Evolutionary conservation across 2,113 vertebrate species (phyloP).

Genomic region (Bungarus multicinctus): DNA sequence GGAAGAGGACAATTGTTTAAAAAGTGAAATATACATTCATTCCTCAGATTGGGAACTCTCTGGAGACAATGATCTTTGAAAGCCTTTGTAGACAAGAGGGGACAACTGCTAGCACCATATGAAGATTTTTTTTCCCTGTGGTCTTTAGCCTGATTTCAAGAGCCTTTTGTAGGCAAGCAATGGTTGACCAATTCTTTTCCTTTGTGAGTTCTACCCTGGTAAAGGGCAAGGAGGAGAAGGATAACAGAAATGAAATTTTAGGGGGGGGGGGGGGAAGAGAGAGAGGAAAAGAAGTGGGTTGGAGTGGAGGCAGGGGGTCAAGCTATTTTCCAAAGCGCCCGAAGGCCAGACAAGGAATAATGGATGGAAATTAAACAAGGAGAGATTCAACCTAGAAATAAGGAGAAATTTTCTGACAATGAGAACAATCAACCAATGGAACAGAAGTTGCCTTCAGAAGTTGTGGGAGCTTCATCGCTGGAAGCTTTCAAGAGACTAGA

Average conservation of each 20-base stretch:
- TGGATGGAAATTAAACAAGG: no score
- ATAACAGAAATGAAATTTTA: neutral
- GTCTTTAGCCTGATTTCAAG: neutral
- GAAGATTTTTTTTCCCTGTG: neutral
- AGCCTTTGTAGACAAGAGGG: neutral
- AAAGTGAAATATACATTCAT: neutral
- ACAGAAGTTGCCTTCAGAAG: no score
- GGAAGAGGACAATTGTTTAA: neutral
- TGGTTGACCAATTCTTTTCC: neutral
- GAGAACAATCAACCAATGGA: no score
- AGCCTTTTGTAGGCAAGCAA: neutral
- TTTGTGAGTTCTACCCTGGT: neutral
- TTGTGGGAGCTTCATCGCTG: no score
- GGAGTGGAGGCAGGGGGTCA: neutral
- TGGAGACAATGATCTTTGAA: neutral
- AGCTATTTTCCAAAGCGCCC: no score
- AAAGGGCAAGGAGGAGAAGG: neutral
- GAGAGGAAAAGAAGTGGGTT: neutral
- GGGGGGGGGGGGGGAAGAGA: neutral
- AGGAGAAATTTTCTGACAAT: no score
- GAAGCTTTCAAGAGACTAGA: no score
- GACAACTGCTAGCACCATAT: neutral
- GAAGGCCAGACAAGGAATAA: no score
- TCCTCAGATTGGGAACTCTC: neutral
- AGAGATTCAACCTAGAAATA: no score